Conservation (phyloP, 1,140 invertebrate species). For the Cherax destructor region DNA sequence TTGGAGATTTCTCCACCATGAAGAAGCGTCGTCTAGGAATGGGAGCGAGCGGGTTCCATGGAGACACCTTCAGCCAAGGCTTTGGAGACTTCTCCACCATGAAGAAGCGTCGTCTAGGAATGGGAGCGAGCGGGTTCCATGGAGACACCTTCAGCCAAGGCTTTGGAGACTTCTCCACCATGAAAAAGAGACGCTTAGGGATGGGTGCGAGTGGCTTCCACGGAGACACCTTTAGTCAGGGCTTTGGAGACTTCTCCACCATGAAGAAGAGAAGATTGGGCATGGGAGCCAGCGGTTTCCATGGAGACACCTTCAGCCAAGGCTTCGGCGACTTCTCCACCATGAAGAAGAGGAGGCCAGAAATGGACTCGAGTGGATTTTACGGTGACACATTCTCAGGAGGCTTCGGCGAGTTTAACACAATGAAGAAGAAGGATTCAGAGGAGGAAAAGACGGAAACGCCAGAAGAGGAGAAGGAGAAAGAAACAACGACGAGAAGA, state of each 20-base stretch:
- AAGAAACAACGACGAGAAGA: conserved; percentile 38
- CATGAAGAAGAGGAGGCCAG: conserved; percentile 74
- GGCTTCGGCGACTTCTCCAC: conserved; percentile 77
- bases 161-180: conserved; percentile 72
- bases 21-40: conserved; percentile 73
- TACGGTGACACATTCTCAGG: conserved; percentile 77
- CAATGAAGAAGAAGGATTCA: conserved; percentile 74
- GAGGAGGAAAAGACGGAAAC: not conserved
- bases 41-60: conserved; percentile 73
- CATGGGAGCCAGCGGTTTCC: conserved; percentile 76
- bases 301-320: conserved; percentile 77
- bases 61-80: conserved; percentile 73
- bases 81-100: conserved; percentile 60
- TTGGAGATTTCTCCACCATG: conserved; percentile 78
- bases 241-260: conserved; percentile 76
- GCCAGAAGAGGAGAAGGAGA: conserved; percentile 12
- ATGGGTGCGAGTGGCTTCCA: conserved; percentile 73
- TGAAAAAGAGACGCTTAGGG: conserved; percentile 73
- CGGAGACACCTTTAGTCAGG: conserved; percentile 75
- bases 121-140: conserved; percentile 72
- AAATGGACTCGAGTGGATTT: conserved; percentile 77
- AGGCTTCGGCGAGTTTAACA: conserved; percentile 77
- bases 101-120: conserved; percentile 53
- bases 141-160: conserved; percentile 74
- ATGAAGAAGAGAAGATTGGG: conserved; percentile 76